These are phyloP conservation scores for Achatina immaculata DNA, from an alignment of 1,140 invertebrate genomes.

Conservation along the genomic window DNA sequence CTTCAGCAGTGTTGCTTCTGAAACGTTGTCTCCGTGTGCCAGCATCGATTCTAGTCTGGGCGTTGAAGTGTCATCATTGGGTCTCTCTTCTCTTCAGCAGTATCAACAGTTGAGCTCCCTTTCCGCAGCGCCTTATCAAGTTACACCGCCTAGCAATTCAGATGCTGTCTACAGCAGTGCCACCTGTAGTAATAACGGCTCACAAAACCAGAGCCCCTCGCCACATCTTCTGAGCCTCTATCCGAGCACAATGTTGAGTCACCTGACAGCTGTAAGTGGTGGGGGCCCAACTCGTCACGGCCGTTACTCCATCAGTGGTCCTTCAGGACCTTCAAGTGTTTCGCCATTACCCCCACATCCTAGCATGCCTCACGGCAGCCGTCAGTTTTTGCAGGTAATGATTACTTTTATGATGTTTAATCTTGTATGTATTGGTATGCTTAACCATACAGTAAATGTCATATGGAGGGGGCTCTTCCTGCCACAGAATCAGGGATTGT, in stretches of 20 bases:
- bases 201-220: neutral
- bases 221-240: neutral
- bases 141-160: neutral
- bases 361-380: neutral
- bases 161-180: neutral
- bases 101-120: slow-evolving; percentile 21
- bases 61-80: slow-evolving; percentile 76
- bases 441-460: no score
- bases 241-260: neutral
- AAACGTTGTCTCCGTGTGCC: slow-evolving; percentile 76
- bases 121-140: slow-evolving; percentile 18
- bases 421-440: no score
- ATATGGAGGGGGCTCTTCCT: no score
- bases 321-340: slow-evolving; percentile 4
- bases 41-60: slow-evolving; percentile 89
- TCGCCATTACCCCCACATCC: neutral
- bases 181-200: neutral
- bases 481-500: no score
- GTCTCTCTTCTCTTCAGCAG: slow-evolving; percentile 13
- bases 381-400: slow-evolving; percentile 27
- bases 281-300: slow-evolving; percentile 8
- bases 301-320: slow-evolving; percentile 28
- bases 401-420: no score
- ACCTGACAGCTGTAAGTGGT: slow-evolving; percentile 16
- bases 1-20: neutral